Base-by-base conservation (phyloP, 2,888 invertebrate genomes). In the Stenolophus ochropezus region DNA sequence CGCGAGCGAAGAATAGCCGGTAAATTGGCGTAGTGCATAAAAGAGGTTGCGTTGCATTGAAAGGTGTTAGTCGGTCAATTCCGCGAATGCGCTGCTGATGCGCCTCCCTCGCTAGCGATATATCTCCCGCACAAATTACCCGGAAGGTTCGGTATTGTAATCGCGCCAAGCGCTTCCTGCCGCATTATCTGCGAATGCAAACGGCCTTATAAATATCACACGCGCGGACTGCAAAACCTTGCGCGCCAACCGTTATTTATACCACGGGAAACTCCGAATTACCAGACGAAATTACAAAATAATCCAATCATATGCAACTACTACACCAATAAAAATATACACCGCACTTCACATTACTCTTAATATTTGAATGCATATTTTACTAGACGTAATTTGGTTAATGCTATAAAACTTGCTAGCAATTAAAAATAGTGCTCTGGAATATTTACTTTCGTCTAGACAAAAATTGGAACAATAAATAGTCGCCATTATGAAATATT, bases 251-350 rank as follows among this genome's bases (percentile, higher is more conserved):
- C 20, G 71, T 51, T 73, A 65, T 51, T 71, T 51, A 71, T 51
- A 49, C 71, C 49, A 21, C 53, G 73, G 76, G 47, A 76, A 76
- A 83, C 83, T 83, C 78, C 83, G 85, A 87, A 88, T 87, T 87
- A 87, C 87, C 87, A 86, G 87, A 86, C 85, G 86, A 87, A 88
- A 88, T 88, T 88, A 88, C 87, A 87, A 86, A 86, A 86, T 87
- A 87, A 87, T 87, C 87, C 86, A 87, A 87, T 87, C 87, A 87
- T 87, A 69, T 69, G 33, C 33, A 18, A 18, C 65, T 69, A 69
- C 16, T 33, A 16, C 33, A 11, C 16, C 27, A 27, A 61, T 61
- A 61, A 61, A 61, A 61, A 61, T 61, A 61, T 61, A 5, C 23
- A 14, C n/a, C 61, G 25, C 4, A 25, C 25, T 23, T 25, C 27